Conservation (phyloP, 2,888 invertebrate genomes). For the Doris montereyensis region DNA sequence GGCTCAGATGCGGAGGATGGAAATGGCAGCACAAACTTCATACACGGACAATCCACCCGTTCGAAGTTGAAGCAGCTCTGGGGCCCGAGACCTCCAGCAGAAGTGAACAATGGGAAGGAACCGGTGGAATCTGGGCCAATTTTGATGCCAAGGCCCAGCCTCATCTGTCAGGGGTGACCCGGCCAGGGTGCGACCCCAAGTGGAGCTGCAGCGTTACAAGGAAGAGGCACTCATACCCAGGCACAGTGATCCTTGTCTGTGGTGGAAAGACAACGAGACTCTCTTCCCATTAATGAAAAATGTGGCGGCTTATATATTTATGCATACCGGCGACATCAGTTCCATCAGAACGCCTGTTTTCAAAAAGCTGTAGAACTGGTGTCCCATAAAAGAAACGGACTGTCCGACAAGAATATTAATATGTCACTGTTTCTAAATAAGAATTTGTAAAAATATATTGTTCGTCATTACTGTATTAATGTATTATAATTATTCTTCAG, state of each 20-base stretch:
- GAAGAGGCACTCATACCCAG: neutral
- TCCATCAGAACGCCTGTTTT: neutral
- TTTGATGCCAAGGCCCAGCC: neutral
- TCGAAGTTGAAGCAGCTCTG: neutral
- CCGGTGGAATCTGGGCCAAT: neutral
- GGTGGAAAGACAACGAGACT: neutral
- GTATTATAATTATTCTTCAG: neutral
- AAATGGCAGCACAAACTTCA: neutral
- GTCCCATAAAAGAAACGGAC: neutral
- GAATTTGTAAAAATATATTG: neutral
- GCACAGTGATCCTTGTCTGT: neutral
- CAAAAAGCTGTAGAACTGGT: neutral
- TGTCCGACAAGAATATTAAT: neutral
- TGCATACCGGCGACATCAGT: neutral
- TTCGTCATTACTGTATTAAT: neutral
- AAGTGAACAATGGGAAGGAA: neutral
- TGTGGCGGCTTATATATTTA: neutral
- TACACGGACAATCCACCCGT: neutral
- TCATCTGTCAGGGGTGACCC: neutral
- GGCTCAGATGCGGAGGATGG: neutral
- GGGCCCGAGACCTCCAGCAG: neutral
- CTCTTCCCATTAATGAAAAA: neutral
- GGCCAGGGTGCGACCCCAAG: neutral
- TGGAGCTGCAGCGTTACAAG: neutral
- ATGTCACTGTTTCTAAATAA: neutral